Evolutionary conservation across 2,113 vertebrate species (phyloP), one percentile per base, ranked within the genome.

Genomic region (Caranx melampygus): DNA sequence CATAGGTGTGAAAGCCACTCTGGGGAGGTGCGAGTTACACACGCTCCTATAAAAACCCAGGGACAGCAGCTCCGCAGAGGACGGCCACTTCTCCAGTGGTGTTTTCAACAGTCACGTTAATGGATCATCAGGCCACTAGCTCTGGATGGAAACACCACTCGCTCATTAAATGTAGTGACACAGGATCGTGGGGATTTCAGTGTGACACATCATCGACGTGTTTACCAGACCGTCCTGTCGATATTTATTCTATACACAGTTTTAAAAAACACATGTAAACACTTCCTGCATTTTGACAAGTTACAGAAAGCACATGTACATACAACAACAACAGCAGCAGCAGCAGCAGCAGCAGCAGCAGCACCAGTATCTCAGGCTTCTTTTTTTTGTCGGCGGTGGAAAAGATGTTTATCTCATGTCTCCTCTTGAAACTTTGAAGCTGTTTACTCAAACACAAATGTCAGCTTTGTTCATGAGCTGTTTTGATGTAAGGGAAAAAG

Each of bases 1-100:
- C 70, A 40, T 54, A n/a, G 34, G 37, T 20, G 58, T 70, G 40
- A 84, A 84, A 75, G n/a, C 40, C 47, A 65, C 79, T 87, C 78
- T 13, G 14, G 57, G 73, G 34, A 49, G 6, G 21, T 37, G 31
- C n/a, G 64, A 45, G 12, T 45, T 21, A n/a, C 31, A 52, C 33
- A 51, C 33, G 57, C 52, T 64, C 57, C 45, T 31, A 47, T 44
- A 70, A 18, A 68, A 77, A 6, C 6, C 47, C 47, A 84, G 60
- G 26, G 60, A 60, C 63, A 57, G 64, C 35, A 72, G 49, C 42
- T 31, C n/a, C 40, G 21, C 1, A 5, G 13, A 61, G 42, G 68
- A 63, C 64, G 64, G 45, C n/a, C n/a, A 31, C 20, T 49, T 45
- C 40, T 70, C 45, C 12, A 16, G 59, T 34, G 49, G 64, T 55